Percentiles rank a stretch among this genome's conserved stretches.
Evolutionary conservation across 2,113 vertebrate species (phyloP).

Genomic region (Ciconia stormi): DNA sequence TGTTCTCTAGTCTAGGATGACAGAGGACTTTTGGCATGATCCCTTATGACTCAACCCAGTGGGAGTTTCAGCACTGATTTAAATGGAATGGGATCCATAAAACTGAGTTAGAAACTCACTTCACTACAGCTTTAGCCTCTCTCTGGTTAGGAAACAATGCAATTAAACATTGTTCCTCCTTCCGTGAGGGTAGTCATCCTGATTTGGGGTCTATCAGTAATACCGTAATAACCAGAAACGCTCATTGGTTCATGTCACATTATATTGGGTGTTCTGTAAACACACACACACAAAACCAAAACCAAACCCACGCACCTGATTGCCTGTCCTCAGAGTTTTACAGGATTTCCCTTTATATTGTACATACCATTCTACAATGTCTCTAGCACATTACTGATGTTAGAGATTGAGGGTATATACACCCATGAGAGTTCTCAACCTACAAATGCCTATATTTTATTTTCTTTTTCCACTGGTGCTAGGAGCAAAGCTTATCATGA

Average conservation of each 20-base stretch:
- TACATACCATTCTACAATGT: not conserved
- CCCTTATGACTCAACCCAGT: not conserved
- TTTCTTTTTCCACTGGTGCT: not conserved
- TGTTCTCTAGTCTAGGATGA: not conserved
- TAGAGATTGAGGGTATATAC: not conserved
- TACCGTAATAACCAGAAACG: not conserved
- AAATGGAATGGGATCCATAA: not conserved
- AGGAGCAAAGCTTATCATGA: not conserved
- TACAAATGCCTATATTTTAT: not conserved
- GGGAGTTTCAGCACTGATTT: not conserved
- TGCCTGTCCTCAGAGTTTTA: not conserved
- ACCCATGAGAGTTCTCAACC: not conserved
- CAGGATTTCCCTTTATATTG: not conserved
- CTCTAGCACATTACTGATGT: not conserved
- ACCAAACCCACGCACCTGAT: not conserved
- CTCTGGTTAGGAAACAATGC: not conserved
- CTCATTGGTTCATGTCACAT: not conserved
- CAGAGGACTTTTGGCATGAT: not conserved
- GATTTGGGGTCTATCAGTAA: not conserved
- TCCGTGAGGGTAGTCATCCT: fast-evolving
- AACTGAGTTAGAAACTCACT: not conserved
- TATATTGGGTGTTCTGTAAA: not conserved
- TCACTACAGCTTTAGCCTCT: not conserved
- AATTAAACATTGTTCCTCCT: not conserved
- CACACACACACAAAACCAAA: not conserved